Evolutionary conservation across 2,888 invertebrate species (phyloP).

Genomic region (Nasonovia ribisnigri): DNA sequence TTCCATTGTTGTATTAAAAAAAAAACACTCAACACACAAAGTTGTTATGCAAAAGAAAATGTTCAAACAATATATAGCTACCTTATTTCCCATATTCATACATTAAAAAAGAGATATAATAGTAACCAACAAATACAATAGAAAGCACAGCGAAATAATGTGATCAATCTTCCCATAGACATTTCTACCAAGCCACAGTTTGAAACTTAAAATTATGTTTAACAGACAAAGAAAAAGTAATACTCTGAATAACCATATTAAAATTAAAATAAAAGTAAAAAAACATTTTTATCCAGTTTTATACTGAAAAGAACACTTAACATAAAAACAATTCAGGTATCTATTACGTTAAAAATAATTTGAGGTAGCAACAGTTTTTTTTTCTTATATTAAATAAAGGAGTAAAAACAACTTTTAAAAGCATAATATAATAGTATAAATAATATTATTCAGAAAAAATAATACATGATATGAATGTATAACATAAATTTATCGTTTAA

Average conservation of each 20-base stretch:
- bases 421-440: neutral
- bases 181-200: neutral
- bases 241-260: neutral
- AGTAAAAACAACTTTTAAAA: neutral
- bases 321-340: neutral
- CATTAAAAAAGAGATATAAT: constrained; percentile 9
- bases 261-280: neutral
- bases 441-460: neutral
- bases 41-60: neutral
- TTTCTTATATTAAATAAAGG: neutral
- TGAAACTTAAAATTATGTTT: neutral
- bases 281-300: neutral
- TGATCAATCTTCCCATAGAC: constrained; percentile 20
- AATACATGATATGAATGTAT: neutral
- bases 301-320: neutral
- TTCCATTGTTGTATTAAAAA: constrained; percentile 7
- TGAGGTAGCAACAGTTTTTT: neutral
- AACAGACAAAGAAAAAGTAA: neutral
- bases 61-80: constrained; percentile 7
- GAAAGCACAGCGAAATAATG: neutral
- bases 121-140: neutral
- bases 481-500: neutral
- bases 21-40: neutral
- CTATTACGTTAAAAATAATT: neutral
- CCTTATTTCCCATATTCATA: constrained; percentile 36